Conservation (phyloP, 2,888 invertebrate genomes). For the Phragmatobia fuliginosa region DNA sequence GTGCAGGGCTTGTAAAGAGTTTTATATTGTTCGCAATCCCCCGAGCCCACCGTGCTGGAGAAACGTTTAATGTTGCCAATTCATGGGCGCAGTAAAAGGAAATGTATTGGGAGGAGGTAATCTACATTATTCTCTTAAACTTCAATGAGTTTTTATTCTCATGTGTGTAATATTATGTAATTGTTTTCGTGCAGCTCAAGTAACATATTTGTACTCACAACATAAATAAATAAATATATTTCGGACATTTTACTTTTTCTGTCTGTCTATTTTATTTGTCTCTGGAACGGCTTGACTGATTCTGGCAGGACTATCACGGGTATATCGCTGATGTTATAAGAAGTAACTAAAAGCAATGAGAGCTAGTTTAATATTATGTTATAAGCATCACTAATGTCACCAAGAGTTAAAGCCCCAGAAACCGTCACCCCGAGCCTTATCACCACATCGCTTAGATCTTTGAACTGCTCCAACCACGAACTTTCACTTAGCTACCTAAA, state of each 20-base stretch:
- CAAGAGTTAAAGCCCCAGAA: background rate
- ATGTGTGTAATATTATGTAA: background rate
- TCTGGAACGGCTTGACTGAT: too few relatives aligned
- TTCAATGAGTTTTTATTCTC: background rate
- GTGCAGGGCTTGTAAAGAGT: constrained; percentile 5
- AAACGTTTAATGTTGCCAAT: constrained; percentile 11
- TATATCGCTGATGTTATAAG: too few relatives aligned
- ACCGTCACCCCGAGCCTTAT: too few relatives aligned
- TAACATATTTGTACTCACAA: background rate
- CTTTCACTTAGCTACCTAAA: constrained; percentile 1
- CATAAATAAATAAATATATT: background rate
- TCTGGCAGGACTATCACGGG: too few relatives aligned
- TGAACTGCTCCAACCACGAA: constrained; percentile 10
- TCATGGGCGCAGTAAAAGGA: constrained; percentile 2
- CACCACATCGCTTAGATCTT: background rate
- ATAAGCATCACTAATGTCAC: background rate
- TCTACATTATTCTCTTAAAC: background rate
- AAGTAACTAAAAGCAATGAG: too few relatives aligned
- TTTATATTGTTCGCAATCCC: background rate
- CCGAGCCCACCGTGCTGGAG: background rate
- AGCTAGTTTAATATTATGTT: constrained; percentile 7
- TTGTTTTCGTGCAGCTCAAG: background rate
- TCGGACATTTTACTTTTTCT: too few relatives aligned
- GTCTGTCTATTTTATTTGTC: too few relatives aligned
- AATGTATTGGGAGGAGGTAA: background rate